Base-by-base conservation (phyloP, 2,797 vertebrate genomes). In the Xiphophorus birchmanni region DNA sequence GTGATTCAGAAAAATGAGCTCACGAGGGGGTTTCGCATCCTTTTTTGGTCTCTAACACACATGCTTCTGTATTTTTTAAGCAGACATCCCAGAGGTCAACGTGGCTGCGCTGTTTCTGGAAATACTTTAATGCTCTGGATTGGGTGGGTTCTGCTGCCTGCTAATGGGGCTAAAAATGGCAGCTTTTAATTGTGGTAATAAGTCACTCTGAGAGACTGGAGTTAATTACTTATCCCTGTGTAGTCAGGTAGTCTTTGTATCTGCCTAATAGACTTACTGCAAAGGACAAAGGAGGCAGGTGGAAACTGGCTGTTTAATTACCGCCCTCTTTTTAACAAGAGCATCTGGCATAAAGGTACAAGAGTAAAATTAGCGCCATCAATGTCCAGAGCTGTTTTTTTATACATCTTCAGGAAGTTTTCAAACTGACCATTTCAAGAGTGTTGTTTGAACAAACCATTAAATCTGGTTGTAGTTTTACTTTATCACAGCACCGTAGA, bases 131-230 rank as follows among this genome's bases (percentile, higher is more conserved):
- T 82, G 77, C 83, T 88, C 71, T 72, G 47, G 73, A 42, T 32
- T 63, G 29, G 78, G 13, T 52, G 42, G 75, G 82, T 87, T 67
- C 75, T 23, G 42, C 76, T 71, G 76, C 67, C 73, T 88, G 75
- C 74, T 87, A 89, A 88, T 86, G 81, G 84, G 69, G 83, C 81
- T 84, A 82, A 73, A 81, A 85, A 88, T 79, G 86, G 45, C 10
- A 18, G 17, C 32, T 23, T 87, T 86, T 91, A 92, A 94, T 91
- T 89, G 87, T 81, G 73, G 82, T 89, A 86, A 91, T 93, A 93
- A 90, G 78, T 93, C 88, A 89, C 83, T 87, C 71, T 87, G 83
- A 77, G 74, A 77, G 81, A 86, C 42, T 29, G 23, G 26, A 37
- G 78, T 83, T 93, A 92, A 93, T 91, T 90, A 90, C 60, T 76